Base-by-base conservation (phyloP, 1,140 invertebrate species). In the Rhyacophila brunnea region DNA sequence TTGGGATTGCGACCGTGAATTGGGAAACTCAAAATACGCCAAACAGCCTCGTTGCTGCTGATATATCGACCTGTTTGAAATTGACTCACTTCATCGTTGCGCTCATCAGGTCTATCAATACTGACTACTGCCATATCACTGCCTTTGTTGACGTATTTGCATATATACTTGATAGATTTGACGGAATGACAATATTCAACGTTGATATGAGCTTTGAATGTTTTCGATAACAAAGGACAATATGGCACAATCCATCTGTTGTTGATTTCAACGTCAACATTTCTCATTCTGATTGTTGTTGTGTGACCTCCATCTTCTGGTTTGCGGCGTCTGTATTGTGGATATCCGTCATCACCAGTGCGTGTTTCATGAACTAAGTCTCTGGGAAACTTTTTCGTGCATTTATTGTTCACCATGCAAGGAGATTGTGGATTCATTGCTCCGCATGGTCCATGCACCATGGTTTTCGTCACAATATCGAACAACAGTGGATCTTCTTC, bases 1-100 rank as follows among this genome's bases (percentile, higher is more conserved):
- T 74, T 54, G 32, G 76, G 72, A 64, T 66, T 56, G 46, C 69
- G 59, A 46, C 75, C 67, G 55, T 74, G 68, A 18, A 74, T 67
- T 10, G 59, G 45, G 61, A 75, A 75, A 46, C 35, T 58, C 9
- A 70, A 67, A 15, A 76, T 68, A 47, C 73, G 60, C 72, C 74
- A 79, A 51, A 73, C 58, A 32, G 77, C 71, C 71, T 81, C 74
- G 60, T 70, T 70, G 32, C 69, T 71, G 46, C 68, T 73, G 15
- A 81, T 67, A 66, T 80, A 80, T 20, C 77, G 23, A 9, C 72
- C 74, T 47, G 69, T 58, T 66, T 78, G 69, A 65, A 5, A 28
- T 28, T 28, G 4, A 28, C 4, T 5, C 3, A 28, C 9, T 28
- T 28, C 23, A 28, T 28, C 23, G 3, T 5, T 28, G 9, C 23